Percentiles rank a stretch among this genome's conserved stretches.
Conservation (phyloP, 2,888 invertebrate genomes). For the Cerceris rybyensis region DNA sequence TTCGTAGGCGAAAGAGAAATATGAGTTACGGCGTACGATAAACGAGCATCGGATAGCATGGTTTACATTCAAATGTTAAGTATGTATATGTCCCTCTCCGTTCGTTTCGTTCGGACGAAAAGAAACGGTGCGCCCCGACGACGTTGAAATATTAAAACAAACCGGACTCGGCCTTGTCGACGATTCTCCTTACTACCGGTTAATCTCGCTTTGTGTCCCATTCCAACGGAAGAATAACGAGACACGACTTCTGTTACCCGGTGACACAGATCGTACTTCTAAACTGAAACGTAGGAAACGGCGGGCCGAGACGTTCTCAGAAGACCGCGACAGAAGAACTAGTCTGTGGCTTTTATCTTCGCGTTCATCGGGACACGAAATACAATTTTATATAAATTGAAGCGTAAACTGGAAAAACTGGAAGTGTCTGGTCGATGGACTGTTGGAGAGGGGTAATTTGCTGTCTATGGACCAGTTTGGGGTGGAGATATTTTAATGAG, state of each 20-base stretch:
- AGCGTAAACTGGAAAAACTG: background rate
- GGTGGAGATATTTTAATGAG: no score
- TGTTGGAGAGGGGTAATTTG: no score
- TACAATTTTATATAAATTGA: background rate
- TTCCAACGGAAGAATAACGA: conserved; percentile 22
- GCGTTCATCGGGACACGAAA: background rate
- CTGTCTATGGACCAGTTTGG: no score
- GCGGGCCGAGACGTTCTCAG: conserved; percentile 18
- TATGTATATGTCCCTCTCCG: conserved; percentile 15
- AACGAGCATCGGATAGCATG: conserved; percentile 40
- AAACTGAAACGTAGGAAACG: background rate
- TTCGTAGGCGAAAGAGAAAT: conserved; percentile 37
- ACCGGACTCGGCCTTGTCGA: conserved; percentile 44
- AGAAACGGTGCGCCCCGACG: conserved; percentile 7
- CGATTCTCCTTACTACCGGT: conserved; percentile 38
- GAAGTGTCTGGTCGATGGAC: background rate
- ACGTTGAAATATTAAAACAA: conserved; percentile 60
- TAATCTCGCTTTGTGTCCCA: conserved; percentile 31
- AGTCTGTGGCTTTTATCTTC: conserved; percentile 20
- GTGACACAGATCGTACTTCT: conserved; percentile 30
- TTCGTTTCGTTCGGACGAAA: conserved; percentile 27
- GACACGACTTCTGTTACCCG: conserved; percentile 43
- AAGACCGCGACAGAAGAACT: conserved; percentile 8
- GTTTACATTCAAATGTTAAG: conserved; percentile 40
- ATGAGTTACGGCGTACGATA: conserved; percentile 36